phyloP scores from a whole-genome alignment of 2,888 invertebrate species.

The Athripsodes cinereus region DNA sequence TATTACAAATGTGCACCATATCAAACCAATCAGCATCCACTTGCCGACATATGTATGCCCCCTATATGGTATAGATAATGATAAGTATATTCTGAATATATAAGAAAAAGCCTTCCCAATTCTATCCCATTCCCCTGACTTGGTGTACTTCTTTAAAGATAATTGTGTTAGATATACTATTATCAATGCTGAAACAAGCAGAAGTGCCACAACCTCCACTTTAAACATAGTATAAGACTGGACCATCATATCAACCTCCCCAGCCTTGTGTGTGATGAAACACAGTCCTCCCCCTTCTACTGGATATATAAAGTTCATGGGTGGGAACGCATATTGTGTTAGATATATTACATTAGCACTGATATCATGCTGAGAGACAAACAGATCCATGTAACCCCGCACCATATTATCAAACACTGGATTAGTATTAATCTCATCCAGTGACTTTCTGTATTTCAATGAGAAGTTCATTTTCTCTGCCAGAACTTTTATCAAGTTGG shows the following conservation, averaged over 20 bases:
- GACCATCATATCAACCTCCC: slow-evolving; percentile 1
- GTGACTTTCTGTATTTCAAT: slow-evolving; percentile 21
- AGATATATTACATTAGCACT: slow-evolving; percentile 14
- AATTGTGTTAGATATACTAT: neutral
- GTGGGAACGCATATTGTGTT: slow-evolving; percentile 11
- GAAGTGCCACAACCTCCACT: neutral
- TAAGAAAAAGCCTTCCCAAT: neutral
- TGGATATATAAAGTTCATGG: slow-evolving; percentile 17
- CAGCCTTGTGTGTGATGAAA: slow-evolving; percentile 19
- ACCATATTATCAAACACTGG: slow-evolving; percentile 9
- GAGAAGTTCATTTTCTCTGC: slow-evolving; percentile 35
- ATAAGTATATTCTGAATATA: neutral
- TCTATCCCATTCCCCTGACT: neutral
- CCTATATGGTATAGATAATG: neutral
- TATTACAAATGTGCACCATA: neutral
- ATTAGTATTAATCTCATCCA: neutral
- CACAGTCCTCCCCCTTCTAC: slow-evolving; percentile 22
- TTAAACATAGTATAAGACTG: slow-evolving; percentile 14
- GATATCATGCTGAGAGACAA: slow-evolving; percentile 19
- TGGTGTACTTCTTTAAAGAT: neutral
- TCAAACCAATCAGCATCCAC: neutral
- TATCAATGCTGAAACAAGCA: neutral
- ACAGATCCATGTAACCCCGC: slow-evolving; percentile 26
- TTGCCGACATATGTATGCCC: neutral
- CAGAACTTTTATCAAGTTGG: slow-evolving; percentile 31